Conservation (phyloP, 2,888 invertebrate species). For the Eupithecia subfuscata region DNA sequence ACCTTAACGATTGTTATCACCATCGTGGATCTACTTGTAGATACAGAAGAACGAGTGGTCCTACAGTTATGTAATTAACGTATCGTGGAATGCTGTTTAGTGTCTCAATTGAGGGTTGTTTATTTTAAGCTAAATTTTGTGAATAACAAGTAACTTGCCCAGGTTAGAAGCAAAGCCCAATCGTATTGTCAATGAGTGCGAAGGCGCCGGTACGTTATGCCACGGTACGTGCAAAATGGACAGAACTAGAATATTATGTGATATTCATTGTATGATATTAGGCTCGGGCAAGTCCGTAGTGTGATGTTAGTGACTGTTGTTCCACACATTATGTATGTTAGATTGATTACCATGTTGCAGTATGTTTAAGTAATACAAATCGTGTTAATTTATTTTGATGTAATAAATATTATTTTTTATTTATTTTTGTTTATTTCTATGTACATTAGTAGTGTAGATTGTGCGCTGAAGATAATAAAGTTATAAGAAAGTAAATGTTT, state of each 20-base stretch:
- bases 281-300: slow-evolving; percentile 41
- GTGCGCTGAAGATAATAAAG: slow-evolving; percentile 52
- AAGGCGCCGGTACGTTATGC: slow-evolving; percentile 14
- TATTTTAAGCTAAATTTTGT: neutral
- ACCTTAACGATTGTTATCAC: neutral
- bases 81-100: neutral
- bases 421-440: slow-evolving; percentile 47
- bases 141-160: neutral
- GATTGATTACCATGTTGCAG: slow-evolving; percentile 59
- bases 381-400: slow-evolving; percentile 68
- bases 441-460: slow-evolving; percentile 46
- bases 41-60: neutral
- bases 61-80: neutral
- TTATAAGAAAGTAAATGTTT: neutral
- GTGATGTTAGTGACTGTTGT: slow-evolving; percentile 50
- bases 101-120: slow-evolving; percentile 1
- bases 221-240: slow-evolving; percentile 27
- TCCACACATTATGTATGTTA: slow-evolving; percentile 53
- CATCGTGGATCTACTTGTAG: neutral
- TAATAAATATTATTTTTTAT: slow-evolving; percentile 62
- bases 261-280: slow-evolving; percentile 38
- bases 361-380: slow-evolving; percentile 52
- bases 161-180: neutral
- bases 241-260: slow-evolving; percentile 37
- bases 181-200: neutral